Conservation (phyloP, 2,797 vertebrate species). For the Mallotus villosus region DNA sequence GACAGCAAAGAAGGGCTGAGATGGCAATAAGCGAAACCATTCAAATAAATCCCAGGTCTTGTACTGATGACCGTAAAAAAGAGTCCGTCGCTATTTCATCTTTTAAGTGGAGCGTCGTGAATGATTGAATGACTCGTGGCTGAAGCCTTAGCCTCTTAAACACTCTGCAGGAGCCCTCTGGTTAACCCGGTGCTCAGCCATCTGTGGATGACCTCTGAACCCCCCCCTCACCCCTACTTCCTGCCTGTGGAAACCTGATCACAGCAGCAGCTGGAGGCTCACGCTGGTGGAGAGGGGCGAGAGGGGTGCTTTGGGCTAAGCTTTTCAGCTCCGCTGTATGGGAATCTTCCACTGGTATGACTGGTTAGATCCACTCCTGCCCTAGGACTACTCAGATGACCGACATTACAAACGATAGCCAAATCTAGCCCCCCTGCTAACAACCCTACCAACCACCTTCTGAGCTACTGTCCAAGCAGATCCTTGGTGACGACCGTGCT, state of each 20-base stretch:
- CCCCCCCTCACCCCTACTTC: conserved; percentile 51
- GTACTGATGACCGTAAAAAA: neutral
- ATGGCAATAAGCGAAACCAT: conserved; percentile 7
- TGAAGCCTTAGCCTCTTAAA: conserved; percentile 28
- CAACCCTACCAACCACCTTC: no score
- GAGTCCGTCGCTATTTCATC: neutral
- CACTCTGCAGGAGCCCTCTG: conserved; percentile 22
- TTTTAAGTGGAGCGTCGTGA: conserved; percentile 1
- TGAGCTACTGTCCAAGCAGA: neutral
- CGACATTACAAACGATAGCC: neutral
- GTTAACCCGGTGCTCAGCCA: conserved; percentile 48
- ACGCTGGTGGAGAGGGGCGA: conserved; percentile 37
- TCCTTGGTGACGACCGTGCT: neutral
- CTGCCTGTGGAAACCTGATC: conserved; percentile 65
- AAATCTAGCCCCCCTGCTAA: no score
- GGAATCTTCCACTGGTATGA: conserved; percentile 39
- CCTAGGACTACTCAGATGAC: neutral
- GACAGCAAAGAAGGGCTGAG: neutral
- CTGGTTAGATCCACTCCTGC: neutral
- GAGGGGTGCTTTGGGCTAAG: neutral
- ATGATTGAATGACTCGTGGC: conserved; percentile 14
- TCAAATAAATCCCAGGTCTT: conserved; percentile 2
- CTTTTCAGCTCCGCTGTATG: conserved; percentile 26
- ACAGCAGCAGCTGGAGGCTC: conserved; percentile 48
- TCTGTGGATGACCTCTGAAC: conserved; percentile 53